Percentiles rank a stretch among this genome's conserved stretches.
phyloP scores from a whole-genome alignment of 2,797 vertebrate species.

The Pipistrellus pipistrellus region DNA sequence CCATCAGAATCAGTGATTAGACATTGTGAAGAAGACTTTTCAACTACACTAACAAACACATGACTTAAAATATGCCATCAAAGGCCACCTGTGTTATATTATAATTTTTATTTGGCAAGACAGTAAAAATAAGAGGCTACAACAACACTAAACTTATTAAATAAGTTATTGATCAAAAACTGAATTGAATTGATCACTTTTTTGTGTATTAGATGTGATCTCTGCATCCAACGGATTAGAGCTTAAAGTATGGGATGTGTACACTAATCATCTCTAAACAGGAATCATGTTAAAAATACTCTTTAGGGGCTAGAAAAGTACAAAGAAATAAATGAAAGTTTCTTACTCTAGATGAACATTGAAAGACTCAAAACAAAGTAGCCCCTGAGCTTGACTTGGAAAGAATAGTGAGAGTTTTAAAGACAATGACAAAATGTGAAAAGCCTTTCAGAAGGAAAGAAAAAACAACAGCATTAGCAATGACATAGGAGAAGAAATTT shows the following conservation, averaged over 20 bases:
- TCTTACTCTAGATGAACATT: background rate
- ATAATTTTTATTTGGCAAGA: background rate
- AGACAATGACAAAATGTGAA: background rate
- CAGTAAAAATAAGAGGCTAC: background rate
- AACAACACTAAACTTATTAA: background rate
- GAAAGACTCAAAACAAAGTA: background rate
- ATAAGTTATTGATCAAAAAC: background rate
- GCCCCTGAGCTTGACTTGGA: background rate
- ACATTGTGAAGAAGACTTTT: background rate
- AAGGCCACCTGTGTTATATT: background rate
- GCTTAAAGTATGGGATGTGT: background rate
- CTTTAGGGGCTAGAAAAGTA: background rate
- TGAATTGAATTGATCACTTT: conserved; percentile 26
- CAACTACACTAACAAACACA: background rate
- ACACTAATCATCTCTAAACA: background rate
- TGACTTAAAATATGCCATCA: background rate
- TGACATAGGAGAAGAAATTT: background rate
- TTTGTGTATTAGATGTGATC: background rate
- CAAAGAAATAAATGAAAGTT: background rate
- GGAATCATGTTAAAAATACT: background rate
- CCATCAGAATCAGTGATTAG: background rate
- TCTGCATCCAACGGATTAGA: background rate
- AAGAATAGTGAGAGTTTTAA: background rate
- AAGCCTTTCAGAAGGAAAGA: background rate
- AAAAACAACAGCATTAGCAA: background rate